These are phyloP conservation scores for Euzophera pinguis DNA, from an alignment of 2,888 invertebrate species.

Conservation along the genomic window DNA sequence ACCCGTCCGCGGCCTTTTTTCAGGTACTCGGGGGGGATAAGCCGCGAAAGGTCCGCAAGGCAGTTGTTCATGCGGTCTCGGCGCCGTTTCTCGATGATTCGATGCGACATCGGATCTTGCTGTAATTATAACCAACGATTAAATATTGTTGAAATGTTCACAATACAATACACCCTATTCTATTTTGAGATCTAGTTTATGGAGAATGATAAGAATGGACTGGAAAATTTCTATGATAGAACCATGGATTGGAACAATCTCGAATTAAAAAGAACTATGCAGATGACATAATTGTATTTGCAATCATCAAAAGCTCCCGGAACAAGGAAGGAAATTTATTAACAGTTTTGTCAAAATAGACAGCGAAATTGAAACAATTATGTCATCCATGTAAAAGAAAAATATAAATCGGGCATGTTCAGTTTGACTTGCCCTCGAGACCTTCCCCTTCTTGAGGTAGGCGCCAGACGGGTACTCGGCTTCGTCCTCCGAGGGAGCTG, in stretches of 20 bases:
- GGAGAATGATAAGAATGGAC: too few species aligned
- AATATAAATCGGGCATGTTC: conserved; percentile 60
- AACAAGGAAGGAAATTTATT: neutral
- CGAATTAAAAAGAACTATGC: neutral
- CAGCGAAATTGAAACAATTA: neutral
- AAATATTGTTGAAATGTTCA: neutral
- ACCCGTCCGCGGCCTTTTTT: conserved; percentile 97
- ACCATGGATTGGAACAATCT: too few species aligned
- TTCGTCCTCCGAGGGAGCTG: conserved; percentile 85
- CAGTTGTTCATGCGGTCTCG: conserved; percentile 99
- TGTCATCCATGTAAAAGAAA: conserved; percentile 17
- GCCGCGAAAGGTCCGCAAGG: conserved; percentile 93
- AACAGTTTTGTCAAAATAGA: neutral
- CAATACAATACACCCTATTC: too few species aligned
- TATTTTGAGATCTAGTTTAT: too few species aligned
- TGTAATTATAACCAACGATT: conserved; percentile 44
- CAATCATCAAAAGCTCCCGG: neutral
- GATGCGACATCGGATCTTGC: conserved; percentile 98
- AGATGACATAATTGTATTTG: conserved; percentile 5
- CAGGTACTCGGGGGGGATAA: conserved; percentile 95
- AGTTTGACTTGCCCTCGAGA: conserved; percentile 79
- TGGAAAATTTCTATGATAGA: too few species aligned
- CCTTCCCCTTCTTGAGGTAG: conserved; percentile 84
- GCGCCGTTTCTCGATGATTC: conserved; percentile 97
- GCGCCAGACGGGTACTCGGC: conserved; percentile 83